Base-by-base conservation (phyloP, 2,113 vertebrate genomes). In the Bos indicus region DNA sequence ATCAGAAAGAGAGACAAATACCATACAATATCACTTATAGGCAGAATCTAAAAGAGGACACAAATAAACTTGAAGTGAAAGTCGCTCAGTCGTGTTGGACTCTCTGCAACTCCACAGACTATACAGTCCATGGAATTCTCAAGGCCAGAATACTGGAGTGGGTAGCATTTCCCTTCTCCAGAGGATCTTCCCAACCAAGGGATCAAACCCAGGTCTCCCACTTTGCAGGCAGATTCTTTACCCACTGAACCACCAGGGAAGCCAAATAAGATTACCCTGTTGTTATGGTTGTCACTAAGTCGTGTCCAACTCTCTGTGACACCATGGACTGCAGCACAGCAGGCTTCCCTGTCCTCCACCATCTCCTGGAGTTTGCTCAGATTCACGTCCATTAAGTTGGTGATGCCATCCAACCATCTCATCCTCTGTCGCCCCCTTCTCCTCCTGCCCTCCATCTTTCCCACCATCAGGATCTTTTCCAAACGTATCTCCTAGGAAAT, bases 31-130 rank as follows among this genome's bases (percentile, higher is more conserved):
- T 52, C 48, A 13, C 48, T 82, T 82, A 33, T 12, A 81, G 17
- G 43, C n/a, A 16, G 80, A 52, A 7, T 52, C 48, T 82, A 74
- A 25, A 40, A 43, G 67, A 74, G 67, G 21, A 74, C 67, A 40
- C 67, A 74, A 23, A 40, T 17, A n/a, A 67, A 67, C 16, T 19
- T 9, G 7, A n/a, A 67, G 64, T 5, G n/a, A 71, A 12, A 74
- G 36, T 13, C 5, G 1, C 36, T 40, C 10, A 74, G 36, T 7
- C 6, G 5, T 43, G 71, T 74, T 12, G 0, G 36, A 25, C 71
- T 74, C 21, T 40, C 2, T n/a, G 64, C 64, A 71, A 36, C 64
- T 36, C 64, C 64, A 71, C 3, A 1, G n/a, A 36, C n/a, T 36
- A 10, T 36, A 5, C 17, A 36, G 8, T 21, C 2, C 64, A 11